Conservation (phyloP, 2,888 invertebrate species). For the Eucera pruinosa region DNA sequence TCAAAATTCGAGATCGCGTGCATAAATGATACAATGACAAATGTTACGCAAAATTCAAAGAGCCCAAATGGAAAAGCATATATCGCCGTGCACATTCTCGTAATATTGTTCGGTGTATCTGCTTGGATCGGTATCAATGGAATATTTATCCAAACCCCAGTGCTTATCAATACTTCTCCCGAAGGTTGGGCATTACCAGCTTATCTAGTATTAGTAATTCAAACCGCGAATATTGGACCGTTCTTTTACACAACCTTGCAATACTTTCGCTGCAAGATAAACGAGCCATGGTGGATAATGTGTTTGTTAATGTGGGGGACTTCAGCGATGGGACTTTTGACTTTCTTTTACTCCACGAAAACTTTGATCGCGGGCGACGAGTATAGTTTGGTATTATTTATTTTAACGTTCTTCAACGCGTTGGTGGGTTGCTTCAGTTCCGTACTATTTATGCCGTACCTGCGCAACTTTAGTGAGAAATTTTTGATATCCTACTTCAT, state of each 20-base stretch:
- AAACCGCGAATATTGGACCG: constrained; percentile 92
- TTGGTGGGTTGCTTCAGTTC: constrained; percentile 94
- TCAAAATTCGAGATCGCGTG: constrained; percentile 1
- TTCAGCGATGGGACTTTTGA: constrained; percentile 86
- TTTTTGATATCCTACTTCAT: constrained; percentile 93
- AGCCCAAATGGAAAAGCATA: neutral
- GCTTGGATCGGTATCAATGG: constrained; percentile 96
- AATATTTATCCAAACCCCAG: constrained; percentile 93
- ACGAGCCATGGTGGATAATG: constrained; percentile 86
- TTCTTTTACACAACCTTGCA: constrained; percentile 87
- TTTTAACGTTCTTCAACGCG: constrained; percentile 88
- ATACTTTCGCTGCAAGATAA: constrained; percentile 84
- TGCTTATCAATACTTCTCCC: constrained; percentile 91
- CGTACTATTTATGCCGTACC: constrained; percentile 93
- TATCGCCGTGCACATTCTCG: constrained; percentile 88
- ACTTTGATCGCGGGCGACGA: constrained; percentile 85
- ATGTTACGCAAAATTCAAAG: constrained; percentile 13
- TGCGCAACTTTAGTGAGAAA: constrained; percentile 89
- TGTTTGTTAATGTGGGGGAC: constrained; percentile 86
- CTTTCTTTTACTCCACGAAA: constrained; percentile 87
- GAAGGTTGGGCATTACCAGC: constrained; percentile 95
- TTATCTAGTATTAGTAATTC: constrained; percentile 91
- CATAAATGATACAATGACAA: constrained; percentile 31
- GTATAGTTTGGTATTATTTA: constrained; percentile 87
- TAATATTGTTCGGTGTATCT: constrained; percentile 91